A percentile compares a stretch with the other conserved stretches of the same genome.
These are phyloP conservation scores for Spialia ferax DNA, from an alignment of 2,888 invertebrate species.

Conservation along the genomic window DNA sequence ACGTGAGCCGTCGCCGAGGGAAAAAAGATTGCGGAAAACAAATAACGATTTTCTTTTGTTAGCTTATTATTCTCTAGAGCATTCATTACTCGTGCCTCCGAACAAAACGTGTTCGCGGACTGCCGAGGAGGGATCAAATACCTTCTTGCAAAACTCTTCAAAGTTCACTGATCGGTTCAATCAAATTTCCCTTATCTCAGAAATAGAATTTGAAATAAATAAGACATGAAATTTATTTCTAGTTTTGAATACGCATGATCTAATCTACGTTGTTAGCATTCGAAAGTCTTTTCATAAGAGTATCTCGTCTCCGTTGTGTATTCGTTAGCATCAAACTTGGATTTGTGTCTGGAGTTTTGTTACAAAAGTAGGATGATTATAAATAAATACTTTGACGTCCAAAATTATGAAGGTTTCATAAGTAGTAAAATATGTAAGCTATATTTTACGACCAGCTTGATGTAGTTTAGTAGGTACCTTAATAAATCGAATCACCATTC, in stretches of 20 bases:
- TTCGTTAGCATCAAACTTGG: slow-evolving; percentile 16
- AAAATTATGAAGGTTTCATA: background rate
- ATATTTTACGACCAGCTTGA: no score
- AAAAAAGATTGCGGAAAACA: slow-evolving; percentile 74
- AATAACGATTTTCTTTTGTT: slow-evolving; percentile 85
- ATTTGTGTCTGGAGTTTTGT: slow-evolving; percentile 9
- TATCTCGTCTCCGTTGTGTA: slow-evolving; percentile 27
- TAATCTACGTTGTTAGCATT: slow-evolving; percentile 36
- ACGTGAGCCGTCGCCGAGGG: slow-evolving; percentile 74
- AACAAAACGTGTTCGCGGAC: slow-evolving; percentile 48
- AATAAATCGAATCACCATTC: no score
- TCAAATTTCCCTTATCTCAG: slow-evolving; percentile 39
- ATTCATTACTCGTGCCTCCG: slow-evolving; percentile 76
- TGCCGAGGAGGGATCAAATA: slow-evolving; percentile 48
- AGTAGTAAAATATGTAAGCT: no score
- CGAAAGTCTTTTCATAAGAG: slow-evolving; percentile 33
- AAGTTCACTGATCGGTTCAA: slow-evolving; percentile 45
- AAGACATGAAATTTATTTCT: slow-evolving; percentile 40
- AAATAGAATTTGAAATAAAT: slow-evolving; percentile 38
- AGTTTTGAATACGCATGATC: slow-evolving; percentile 38
- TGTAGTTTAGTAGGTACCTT: no score
- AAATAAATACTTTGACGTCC: background rate
- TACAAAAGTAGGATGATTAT: slow-evolving; percentile 28
- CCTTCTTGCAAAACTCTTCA: slow-evolving; percentile 37
- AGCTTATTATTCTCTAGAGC: slow-evolving; percentile 80